phyloP scores from a whole-genome alignment of 2,797 vertebrate genomes.

The Limnodromus scolopaceus region DNA sequence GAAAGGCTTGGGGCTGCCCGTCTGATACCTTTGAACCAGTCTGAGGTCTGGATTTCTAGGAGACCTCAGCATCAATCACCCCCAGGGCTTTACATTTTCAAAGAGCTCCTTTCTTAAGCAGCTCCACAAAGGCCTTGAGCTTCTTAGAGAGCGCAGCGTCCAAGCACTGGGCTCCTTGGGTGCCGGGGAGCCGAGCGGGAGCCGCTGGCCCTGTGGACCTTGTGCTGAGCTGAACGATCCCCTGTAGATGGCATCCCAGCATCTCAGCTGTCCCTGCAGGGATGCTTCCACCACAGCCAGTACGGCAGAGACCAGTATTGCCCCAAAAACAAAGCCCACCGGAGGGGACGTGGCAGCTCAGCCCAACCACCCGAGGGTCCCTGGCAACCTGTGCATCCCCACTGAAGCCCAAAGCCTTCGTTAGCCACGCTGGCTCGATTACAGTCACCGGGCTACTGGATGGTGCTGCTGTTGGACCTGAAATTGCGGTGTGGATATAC shows the following conservation, averaged over 20 bases:
- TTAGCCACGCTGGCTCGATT: not conserved
- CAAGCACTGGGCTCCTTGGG: not conserved
- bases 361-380: not conserved
- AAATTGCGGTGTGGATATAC: not conserved
- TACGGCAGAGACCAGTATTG: accelerated
- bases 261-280: not conserved
- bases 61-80: not conserved
- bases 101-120: not conserved
- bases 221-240: not conserved
- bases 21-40: not conserved
- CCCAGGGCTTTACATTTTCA: not conserved
- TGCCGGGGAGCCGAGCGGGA: not conserved
- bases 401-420: accelerated
- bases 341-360: not conserved
- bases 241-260: slow-evolving; percentile 41
- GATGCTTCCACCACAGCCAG: not conserved
- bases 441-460: not conserved
- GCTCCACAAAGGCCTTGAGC: not conserved
- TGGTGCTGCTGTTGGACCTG: not conserved
- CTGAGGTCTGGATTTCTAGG: not conserved
- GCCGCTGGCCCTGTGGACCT: not conserved
- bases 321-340: not conserved
- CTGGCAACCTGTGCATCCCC: not conserved
- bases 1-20: not conserved
- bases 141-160: accelerated